A percentile compares a stretch with the other conserved stretches of the same genome.
phyloP scores from a whole-genome alignment of 2,888 invertebrate genomes.

The Dryocosmus kuriphilus region DNA sequence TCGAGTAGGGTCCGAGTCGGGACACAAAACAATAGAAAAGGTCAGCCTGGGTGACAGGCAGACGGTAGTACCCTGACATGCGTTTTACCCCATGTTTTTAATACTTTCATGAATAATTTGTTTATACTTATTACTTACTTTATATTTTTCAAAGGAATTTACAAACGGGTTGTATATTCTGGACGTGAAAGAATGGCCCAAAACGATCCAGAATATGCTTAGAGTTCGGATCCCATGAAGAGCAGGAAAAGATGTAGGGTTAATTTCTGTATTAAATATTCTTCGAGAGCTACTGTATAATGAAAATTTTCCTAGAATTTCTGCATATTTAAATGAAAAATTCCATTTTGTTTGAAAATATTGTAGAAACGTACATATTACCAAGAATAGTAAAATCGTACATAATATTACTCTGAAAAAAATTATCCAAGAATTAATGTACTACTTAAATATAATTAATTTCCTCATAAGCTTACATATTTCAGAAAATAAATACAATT shows the following conservation, averaged over 20 bases:
- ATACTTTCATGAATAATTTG: too few species aligned
- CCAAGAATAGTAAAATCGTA: slow-evolving; percentile 57
- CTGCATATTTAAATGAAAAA: background rate
- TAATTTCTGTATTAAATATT: slow-evolving; percentile 68
- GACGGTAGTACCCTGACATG: too few species aligned
- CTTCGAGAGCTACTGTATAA: slow-evolving; percentile 73
- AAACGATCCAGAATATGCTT: slow-evolving; percentile 78
- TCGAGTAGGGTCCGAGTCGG: too few species aligned
- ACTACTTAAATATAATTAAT: too few species aligned
- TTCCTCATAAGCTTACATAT: too few species aligned
- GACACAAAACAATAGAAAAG: too few species aligned
- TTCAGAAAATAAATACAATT: too few species aligned
- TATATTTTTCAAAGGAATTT: slow-evolving; percentile 5
- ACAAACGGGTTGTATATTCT: slow-evolving; percentile 65
- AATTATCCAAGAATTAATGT: background rate
- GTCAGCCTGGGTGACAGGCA: too few species aligned
- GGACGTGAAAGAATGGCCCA: slow-evolving; percentile 73
- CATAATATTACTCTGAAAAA: slow-evolving; percentile 60
- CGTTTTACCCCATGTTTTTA: too few species aligned
- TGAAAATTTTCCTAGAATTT: slow-evolving; percentile 72
- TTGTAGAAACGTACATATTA: slow-evolving; percentile 62
- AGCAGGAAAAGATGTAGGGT: slow-evolving; percentile 69
- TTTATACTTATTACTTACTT: background rate
- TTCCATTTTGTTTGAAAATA: slow-evolving; percentile 23
- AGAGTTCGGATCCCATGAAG: slow-evolving; percentile 79